Base-by-base conservation (phyloP, 1,140 invertebrate genomes). In the Bombus waltoni region DNA sequence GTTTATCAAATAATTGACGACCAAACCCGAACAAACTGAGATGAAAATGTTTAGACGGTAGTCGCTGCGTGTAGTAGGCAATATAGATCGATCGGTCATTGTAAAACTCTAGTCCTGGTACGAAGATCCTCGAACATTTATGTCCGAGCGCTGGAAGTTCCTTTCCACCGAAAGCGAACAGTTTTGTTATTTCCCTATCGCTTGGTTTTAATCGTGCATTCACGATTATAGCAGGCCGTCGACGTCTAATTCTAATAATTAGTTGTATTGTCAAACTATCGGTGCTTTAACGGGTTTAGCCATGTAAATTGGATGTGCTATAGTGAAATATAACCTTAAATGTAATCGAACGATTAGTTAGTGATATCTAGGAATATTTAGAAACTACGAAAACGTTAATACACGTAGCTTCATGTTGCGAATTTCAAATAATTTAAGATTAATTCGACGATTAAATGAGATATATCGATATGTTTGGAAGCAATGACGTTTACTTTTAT, bases 61-160 rank as follows among this genome's bases (percentile, higher is more conserved):
- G 88, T 90, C 88, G 81, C 83, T 91, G 89, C 92, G 89, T 91
- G 86, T 92, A 93, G 88, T 93, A 93, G 91, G 91, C 92, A 93
- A 93, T 93, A 91, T 93, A 93, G 91, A 92, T 92, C 84, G 81
- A 91, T 88, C 83, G 73, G 74, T 90, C 72, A 83, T 88, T 85
- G 62, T 87, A 77, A 89, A 90, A 72, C 72, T 70, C 75, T 88
- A 83, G 86, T 82, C 62, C 40, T 68, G 40, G 87, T 71, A 53
- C 44, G n/a, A 89, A 81, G 42, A 78, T 85, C 66, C 82, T 89
- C 85, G 76, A 83, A 82, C 66, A 72, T 90, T 86, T 79, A 79
- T 53, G 59, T 84, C 81, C 82, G 81, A 75, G 85, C 87, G 87
- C 85, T 91, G 83, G 90, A 89, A 91, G 87, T 80, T 87, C 78